Conservation (phyloP, 2,113 vertebrate species). For the Dipodomys spectabilis region DNA sequence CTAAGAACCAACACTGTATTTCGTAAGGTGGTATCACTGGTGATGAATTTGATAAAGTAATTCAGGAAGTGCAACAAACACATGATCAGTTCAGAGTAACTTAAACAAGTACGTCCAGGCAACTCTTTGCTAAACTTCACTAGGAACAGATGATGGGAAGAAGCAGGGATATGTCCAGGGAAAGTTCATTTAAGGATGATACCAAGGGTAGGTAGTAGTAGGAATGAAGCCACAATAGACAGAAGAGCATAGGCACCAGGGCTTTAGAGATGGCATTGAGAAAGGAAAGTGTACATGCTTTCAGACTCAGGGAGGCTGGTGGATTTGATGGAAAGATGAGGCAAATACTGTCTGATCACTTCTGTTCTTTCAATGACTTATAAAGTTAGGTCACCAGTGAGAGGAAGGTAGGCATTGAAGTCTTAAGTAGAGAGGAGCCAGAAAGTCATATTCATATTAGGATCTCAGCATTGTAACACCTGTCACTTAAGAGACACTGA, state of each 20-base stretch:
- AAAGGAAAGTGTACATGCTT: neutral
- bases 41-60: neutral
- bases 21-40: neutral
- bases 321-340: neutral
- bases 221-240: neutral
- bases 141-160: neutral
- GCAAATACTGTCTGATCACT: neutral
- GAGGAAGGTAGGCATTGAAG: no score
- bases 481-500: no score
- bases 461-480: no score
- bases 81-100: no score
- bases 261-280: neutral
- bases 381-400: neutral
- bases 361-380: conserved; percentile 3
- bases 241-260: neutral
- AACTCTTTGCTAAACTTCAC: neutral
- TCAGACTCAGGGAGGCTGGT: neutral
- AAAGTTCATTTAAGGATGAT: neutral
- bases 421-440: no score
- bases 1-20: neutral
- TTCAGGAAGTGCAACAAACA: neutral
- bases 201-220: neutral
- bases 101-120: no score
- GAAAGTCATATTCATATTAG: no score
- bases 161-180: neutral